A percentile compares a stretch with the other conserved stretches of the same genome.
Conservation (phyloP, 2,888 invertebrate species). For the Auanema sp. region DNA sequence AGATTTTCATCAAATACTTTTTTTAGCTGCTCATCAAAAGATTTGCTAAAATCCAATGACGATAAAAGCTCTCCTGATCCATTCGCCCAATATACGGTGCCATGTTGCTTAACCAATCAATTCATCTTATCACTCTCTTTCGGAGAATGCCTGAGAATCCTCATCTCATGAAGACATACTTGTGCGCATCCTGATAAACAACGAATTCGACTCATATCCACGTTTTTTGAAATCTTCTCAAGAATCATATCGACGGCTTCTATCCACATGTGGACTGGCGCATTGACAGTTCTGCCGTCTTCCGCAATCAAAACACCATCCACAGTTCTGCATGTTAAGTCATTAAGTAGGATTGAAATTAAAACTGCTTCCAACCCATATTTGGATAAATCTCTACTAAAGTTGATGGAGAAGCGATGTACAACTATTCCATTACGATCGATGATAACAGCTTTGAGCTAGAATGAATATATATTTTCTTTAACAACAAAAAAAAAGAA, state of each 20-base stretch:
- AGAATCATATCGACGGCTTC: conserved; percentile 89
- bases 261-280: conserved; percentile 88
- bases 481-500: too few species aligned
- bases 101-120: conserved; percentile 81
- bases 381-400: too few species aligned
- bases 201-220: conserved; percentile 79
- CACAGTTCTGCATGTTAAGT: conserved; percentile 17
- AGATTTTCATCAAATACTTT: conserved; percentile 1
- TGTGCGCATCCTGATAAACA: conserved; percentile 89
- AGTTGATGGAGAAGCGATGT: too few species aligned
- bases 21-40: background rate
- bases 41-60: conserved; percentile 5
- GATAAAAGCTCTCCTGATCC: conserved; percentile 71
- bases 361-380: too few species aligned
- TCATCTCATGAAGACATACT: conserved; percentile 69
- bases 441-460: too few species aligned
- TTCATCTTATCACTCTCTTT: background rate
- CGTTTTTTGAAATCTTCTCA: conserved; percentile 74
- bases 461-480: too few species aligned
- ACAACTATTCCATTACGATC: too few species aligned
- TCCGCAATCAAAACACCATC: conserved; percentile 24
- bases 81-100: conserved; percentile 89
- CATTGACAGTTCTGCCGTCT: conserved; percentile 63
- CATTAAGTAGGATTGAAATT: too few species aligned
- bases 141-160: background rate